Percentiles rank a stretch among this genome's conserved stretches.
phyloP scores from a whole-genome alignment of 2,797 vertebrate genomes.

The Natrix natrix region DNA sequence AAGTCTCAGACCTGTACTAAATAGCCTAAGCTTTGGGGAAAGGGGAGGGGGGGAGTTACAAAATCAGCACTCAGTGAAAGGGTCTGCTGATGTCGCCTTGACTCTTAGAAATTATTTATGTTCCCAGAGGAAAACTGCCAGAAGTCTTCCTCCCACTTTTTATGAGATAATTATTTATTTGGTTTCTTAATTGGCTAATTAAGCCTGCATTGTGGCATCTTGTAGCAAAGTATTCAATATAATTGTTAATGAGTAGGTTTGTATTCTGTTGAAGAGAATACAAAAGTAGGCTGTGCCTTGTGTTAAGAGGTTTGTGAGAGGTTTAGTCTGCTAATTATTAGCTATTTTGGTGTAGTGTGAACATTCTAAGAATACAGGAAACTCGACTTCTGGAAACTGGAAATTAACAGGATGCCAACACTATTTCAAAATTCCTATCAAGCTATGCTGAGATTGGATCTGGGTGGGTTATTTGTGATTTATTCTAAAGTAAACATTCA shows the following conservation, averaged over 20 bases:
- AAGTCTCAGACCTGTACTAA: neutral
- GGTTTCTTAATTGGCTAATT: constrained; percentile 41
- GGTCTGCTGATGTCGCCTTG: neutral
- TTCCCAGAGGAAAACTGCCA: neutral
- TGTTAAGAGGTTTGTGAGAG: neutral
- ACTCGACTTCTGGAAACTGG: neutral
- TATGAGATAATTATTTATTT: constrained; percentile 21
- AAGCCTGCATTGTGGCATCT: neutral
- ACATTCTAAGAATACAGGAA: constrained; percentile 6
- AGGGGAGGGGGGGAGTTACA: too few relatives aligned
- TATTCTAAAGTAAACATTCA: neutral
- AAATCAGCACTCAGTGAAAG: constrained; percentile 7
- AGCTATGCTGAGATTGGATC: neutral
- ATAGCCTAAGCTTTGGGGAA: neutral
- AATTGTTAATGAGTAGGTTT: constrained; percentile 40
- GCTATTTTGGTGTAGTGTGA: constrained; percentile 26
- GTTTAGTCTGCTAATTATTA: constrained; percentile 26
- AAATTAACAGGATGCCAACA: constrained; percentile 12
- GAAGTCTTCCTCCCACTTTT: constrained; percentile 13
- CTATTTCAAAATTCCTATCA: neutral
- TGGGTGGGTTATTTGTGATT: neutral
- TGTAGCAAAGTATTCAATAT: constrained; percentile 33
- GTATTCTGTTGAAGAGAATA: constrained; percentile 5
- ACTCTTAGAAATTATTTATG: constrained; percentile 25
- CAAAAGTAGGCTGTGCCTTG: constrained; percentile 10